Evolutionary conservation across 2,113 vertebrate genomes (phyloP).

Genomic region (Cranoglanis bouderius): DNA sequence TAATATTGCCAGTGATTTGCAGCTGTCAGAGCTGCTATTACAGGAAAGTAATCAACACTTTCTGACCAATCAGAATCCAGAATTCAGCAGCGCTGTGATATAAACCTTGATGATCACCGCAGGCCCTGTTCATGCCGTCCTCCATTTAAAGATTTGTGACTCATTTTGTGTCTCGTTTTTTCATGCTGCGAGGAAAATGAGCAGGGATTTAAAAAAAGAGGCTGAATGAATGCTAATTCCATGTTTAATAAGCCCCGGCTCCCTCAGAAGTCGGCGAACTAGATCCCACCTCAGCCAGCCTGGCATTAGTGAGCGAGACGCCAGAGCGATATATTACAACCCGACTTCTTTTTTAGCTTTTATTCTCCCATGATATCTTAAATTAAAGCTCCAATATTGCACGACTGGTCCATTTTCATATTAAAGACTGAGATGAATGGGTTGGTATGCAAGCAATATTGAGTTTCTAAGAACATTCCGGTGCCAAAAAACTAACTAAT

Average conservation of each 20-base stretch:
- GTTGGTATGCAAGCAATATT: not conserved
- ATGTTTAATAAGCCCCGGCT: constrained; percentile 15
- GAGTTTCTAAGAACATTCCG: not conserved
- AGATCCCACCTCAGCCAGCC: constrained; percentile 14
- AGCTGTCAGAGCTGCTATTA: not conserved
- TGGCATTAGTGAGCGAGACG: constrained; percentile 17
- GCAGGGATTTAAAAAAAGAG: not conserved
- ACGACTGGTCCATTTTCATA: constrained; percentile 6
- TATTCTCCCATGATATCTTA: constrained; percentile 7
- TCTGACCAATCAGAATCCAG: not conserved
- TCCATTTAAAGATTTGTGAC: not conserved
- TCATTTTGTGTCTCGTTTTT: not conserved
- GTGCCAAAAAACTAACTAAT: not conserved
- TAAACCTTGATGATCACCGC: not conserved
- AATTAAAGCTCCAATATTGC: not conserved
- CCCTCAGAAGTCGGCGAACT: constrained; percentile 1
- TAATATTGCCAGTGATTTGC: not conserved
- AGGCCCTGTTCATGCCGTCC: not conserved
- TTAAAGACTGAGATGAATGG: not conserved
- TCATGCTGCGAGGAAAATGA: constrained; percentile 27
- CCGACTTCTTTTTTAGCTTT: not conserved
- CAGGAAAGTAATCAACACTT: not conserved
- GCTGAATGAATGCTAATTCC: constrained; percentile 34
- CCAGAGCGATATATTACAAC: constrained; percentile 11
- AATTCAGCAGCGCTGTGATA: not conserved